phyloP scores from a whole-genome alignment of 2,113 vertebrate genomes.

The Meles meles region DNA sequence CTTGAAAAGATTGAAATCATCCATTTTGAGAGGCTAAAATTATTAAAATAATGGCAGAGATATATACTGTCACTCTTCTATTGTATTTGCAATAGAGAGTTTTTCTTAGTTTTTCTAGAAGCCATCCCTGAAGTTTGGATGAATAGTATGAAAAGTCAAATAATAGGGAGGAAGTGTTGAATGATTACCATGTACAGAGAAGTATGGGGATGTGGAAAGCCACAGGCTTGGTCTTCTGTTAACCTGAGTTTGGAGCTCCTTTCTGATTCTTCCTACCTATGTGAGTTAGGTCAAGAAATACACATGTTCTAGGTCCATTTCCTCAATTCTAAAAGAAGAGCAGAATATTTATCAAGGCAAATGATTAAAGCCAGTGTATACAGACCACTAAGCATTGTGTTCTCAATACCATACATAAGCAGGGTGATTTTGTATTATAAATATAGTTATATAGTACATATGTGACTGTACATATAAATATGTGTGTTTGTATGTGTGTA shows the following conservation, averaged over 20 bases:
- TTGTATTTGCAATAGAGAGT: background rate
- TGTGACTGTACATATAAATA: background rate
- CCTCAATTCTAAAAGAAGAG: background rate
- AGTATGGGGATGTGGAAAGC: background rate
- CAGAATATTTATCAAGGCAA: background rate
- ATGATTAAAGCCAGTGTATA: background rate
- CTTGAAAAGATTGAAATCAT: background rate
- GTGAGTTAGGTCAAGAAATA: background rate
- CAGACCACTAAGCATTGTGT: background rate
- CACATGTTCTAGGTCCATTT: background rate
- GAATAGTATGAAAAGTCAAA: background rate
- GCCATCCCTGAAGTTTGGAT: background rate
- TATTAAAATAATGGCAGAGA: background rate
- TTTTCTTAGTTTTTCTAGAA: background rate
- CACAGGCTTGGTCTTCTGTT: background rate
- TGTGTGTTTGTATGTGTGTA: background rate
- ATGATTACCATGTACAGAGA: background rate
- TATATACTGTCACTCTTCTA: background rate
- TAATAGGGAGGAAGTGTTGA: background rate
- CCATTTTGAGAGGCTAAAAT: background rate
- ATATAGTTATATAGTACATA: background rate
- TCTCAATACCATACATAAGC: background rate
- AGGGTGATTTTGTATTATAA: background rate
- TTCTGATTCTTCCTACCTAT: background rate
- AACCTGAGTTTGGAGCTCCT: background rate